Conservation (phyloP, 2,888 invertebrate species). For the Atethmia centrago region DNA sequence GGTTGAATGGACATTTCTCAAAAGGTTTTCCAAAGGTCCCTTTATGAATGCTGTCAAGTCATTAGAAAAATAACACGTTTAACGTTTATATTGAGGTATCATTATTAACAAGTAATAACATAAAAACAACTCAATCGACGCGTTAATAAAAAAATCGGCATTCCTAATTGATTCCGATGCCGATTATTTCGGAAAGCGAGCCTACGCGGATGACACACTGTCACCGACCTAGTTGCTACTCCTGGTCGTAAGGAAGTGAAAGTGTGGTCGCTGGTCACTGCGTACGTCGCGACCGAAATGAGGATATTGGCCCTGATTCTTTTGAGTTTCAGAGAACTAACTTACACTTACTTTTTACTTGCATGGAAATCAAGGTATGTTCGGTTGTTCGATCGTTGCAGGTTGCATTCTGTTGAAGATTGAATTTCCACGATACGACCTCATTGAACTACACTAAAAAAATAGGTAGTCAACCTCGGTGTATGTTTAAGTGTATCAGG, state of each 20-base stretch:
- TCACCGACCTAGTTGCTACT: constrained; percentile 51
- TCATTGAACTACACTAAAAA: not conserved
- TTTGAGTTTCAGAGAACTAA: constrained; percentile 7
- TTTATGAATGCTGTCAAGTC: not conserved
- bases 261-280: constrained; percentile 45
- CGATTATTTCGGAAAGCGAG: constrained; percentile 51
- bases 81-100: too few species aligned
- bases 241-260: constrained; percentile 62
- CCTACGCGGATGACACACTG: constrained; percentile 40
- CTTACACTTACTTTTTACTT: not conserved
- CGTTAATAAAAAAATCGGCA: constrained; percentile 17
- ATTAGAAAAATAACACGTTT: not conserved
- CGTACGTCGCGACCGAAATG: constrained; percentile 39
- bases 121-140: not conserved
- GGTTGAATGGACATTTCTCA: too few species aligned
- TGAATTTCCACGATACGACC: not conserved
- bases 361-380: not conserved
- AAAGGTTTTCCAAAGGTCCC: too few species aligned
- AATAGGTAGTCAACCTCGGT: not conserved
- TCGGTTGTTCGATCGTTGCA: not conserved
- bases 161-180: constrained; percentile 45
- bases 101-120: not conserved
- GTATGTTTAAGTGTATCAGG: not conserved
- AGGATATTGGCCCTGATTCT: constrained; percentile 55
- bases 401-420: not conserved